These are phyloP conservation scores for Oplegnathus fasciatus DNA, from an alignment of 2,113 vertebrate genomes.

Conservation along the genomic window DNA sequence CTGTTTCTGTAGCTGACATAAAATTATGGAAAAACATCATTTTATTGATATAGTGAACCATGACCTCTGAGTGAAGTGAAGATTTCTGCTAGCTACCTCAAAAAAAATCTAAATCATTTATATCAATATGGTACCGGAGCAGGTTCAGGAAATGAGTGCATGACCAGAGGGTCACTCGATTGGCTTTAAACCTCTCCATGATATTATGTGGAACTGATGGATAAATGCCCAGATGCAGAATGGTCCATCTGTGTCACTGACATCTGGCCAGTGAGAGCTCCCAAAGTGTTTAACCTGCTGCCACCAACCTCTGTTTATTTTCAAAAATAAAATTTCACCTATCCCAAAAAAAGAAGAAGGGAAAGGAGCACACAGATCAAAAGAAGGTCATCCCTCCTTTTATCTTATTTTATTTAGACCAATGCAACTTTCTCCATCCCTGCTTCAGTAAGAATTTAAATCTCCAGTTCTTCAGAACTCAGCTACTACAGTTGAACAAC, in stretches of 20 bases:
- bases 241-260: constrained; percentile 33
- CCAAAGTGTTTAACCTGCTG: constrained; percentile 50
- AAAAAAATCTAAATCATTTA: background rate
- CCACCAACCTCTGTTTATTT: constrained; percentile 26
- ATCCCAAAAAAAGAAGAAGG: background rate
- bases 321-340: constrained; percentile 28
- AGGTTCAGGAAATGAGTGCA: background rate
- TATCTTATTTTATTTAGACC: constrained; percentile 4
- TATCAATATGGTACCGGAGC: background rate
- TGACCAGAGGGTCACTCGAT: constrained; percentile 35
- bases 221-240: constrained; percentile 43
- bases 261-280: constrained; percentile 51
- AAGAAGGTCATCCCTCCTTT: background rate
- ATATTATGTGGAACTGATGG: constrained; percentile 42
- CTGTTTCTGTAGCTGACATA: background rate
- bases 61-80: background rate
- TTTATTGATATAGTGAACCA: background rate
- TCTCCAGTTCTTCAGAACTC: background rate
- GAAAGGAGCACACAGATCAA: background rate
- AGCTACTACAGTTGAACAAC: background rate
- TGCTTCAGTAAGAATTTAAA: background rate
- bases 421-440: background rate
- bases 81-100: background rate
- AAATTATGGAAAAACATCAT: background rate
- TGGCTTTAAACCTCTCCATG: constrained; percentile 17